Percentiles rank a stretch among this genome's conserved stretches.
Conservation (phyloP, 2,888 invertebrate genomes). For the Lymantria monacha region DNA sequence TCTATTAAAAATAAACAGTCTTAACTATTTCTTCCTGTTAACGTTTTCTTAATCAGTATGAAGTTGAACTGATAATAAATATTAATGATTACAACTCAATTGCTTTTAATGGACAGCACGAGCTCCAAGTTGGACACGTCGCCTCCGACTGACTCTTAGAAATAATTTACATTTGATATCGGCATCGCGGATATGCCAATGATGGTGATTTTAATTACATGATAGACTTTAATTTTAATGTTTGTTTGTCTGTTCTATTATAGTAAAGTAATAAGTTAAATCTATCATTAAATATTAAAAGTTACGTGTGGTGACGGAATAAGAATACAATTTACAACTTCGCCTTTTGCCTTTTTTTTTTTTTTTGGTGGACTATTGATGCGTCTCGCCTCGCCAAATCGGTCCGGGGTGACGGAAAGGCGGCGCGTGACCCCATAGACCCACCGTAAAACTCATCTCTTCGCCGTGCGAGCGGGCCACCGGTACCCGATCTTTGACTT, state of each 20-base stretch:
- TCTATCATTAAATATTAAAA: background rate
- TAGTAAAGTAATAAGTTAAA: background rate
- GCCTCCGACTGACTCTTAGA: conserved; percentile 7
- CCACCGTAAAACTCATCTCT: no score
- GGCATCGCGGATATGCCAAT: conserved; percentile 14
- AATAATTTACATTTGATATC: conserved; percentile 26
- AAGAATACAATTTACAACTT: no score
- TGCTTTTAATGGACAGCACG: conserved; percentile 16
- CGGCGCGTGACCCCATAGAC: no score
- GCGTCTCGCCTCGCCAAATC: no score
- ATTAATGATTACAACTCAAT: conserved; percentile 15
- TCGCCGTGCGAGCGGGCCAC: no score
- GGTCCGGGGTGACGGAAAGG: no score
- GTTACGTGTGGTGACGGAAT: no score
- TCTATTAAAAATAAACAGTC: background rate
- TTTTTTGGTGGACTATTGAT: no score
- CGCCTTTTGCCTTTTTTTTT: no score
- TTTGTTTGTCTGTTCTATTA: background rate
- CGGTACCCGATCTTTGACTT: no score
- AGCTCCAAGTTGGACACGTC: background rate
- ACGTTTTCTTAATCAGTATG: background rate
- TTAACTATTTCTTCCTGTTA: background rate
- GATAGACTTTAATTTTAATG: background rate
- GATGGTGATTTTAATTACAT: conserved; percentile 14
- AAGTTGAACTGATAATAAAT: conserved; percentile 13